Base-by-base conservation (phyloP, 1,140 invertebrate genomes). In the Drosophila pseudoananassae region DNA sequence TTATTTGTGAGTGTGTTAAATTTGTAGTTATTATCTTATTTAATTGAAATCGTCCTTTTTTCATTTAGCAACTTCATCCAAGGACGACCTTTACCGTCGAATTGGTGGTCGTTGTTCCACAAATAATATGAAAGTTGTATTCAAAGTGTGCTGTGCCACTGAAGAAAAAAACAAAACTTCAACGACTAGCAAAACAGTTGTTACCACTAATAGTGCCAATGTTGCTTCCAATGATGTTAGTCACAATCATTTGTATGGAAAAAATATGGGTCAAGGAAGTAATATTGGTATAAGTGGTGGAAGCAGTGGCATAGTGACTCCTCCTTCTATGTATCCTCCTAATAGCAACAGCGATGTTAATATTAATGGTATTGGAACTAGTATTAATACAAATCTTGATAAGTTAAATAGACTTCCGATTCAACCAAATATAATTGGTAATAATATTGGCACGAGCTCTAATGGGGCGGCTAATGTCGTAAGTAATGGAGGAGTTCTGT, bases 101-200 rank as follows among this genome's bases (percentile, higher is more conserved):
- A 97, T 98, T 91, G 97, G 97, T 46, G 97, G 97, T 43, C 94
- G 97, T 53, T 98, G 98, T 93, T 95, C 96, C 40, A 96, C 95
- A 69, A 95, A 98, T 92, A 98, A 98, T 93, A 98, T 98, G 97
- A 98, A 98, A 94, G 96, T 98, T 45, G 96, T 98, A 25, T 98
- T 98, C 93, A 98, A 98, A 92, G 97, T 98, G 43, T 98, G 97
- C 94, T 98, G 97, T 93, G 94, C 95, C 84, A 93, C 93, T 53
- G 94, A 93, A 85, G 93, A 93, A 52, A 92, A 93, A 65, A 65
- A 91, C 76, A 76, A 92, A 72, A 91, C 88, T 91, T 72, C 92
- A 90, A 10, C 63, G 12, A 51, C 51, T 3, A 88, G 91, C 38
- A 93, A 93, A 55, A 90, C 92, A 92, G 72, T 49, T 38, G 45